Evolutionary conservation across 2,797 vertebrate genomes (phyloP), one percentile per base, ranked within the genome.

Genomic region (Galaxias olidus): DNA sequence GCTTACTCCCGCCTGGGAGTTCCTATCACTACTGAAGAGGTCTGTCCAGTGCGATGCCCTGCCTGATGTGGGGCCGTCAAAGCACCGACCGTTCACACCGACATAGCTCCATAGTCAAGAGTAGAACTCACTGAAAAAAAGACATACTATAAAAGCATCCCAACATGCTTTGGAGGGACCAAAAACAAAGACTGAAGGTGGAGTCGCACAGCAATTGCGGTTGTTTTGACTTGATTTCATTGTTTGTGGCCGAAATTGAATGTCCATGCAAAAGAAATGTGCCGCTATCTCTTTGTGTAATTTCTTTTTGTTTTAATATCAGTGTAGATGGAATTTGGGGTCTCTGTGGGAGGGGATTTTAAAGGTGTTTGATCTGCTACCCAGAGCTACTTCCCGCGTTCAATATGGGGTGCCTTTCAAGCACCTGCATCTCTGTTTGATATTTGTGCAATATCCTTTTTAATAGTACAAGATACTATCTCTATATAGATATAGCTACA

Each of bases 371-470:
- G 79, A 81, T n/a, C 77, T 77, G 75, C 75, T n/a, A 77, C 71
- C 59, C 65, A 69, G 79, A 73, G 71, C 81, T 80, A 76, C 76
- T 80, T 75, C 60, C 69, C 81, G 47, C 30, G 69, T 78, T 79
- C 4, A 53, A 80, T 69, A 79, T 66, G 55, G 15, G 75, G 72
- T 83, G 85, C 79, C 78, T 61, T 63, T 65, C 71, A 68, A 63
- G 81, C 81, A 83, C 87, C 85, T 79, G 73, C 75, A 55, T 86
- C 74, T 68, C 68, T 78, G 57, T 78, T 85, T 71, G 63, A 77
- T 76, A 78, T 81, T 74, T 45, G 91, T 92, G 91, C 91, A 92
- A 93, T 93, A 91, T 89, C 76, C 63, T 30, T 30, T n/a, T 30
- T 30, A 30, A 30, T 30, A 30, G 57, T 70, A 68, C 63, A 70